Evolutionary conservation across 1,140 invertebrate species (phyloP), one percentile per base, ranked within the genome.

Genomic region (Monomorium pharaonis): DNA sequence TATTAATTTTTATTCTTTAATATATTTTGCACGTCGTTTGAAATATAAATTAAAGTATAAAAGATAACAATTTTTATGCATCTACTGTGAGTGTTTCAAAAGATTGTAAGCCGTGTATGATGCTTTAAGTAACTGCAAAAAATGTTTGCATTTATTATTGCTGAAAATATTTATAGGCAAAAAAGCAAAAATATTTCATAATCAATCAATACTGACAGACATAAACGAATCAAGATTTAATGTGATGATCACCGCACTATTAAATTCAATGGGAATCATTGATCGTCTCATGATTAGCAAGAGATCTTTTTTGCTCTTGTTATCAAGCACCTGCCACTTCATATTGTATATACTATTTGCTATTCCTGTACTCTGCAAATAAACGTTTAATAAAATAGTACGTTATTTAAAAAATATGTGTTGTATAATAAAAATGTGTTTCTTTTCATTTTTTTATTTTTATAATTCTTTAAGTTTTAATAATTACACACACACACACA

Each of bases 61-160:
- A n/a, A n/a, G n/a, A n/a, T n/a, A 30, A 44, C 4, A 44, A n/a
- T 60, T 30, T 27, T 33, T 49, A 72, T 47, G 5, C 42, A 16
- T 10, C 16, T 44, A 7, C 3, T 81, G 14, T 10, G 51, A 65
- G n/a, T 14, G 78, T 75, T 90, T 85, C 1, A 92, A 60, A 24
- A 92, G 10, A 63, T 90, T 92, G 51, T 81, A 92, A 3, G 78
- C 85, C 3, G 89, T 90, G 42, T 92, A 92, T 1, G 91, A 88
- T 1, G 87, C 16, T 76, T 91, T 91, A 18, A 92, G 27, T 58
- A 91, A 49, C 91, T 92, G 75, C 7, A 81, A 89, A 21, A 51
- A 81, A 72, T 16, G 0, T 51, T 21, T n/a, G 33, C 7, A 76
- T 6, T 49, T 30, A 49, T 70, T 37, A 21, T 74, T 33, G 21